A percentile compares a stretch with the other conserved stretches of the same genome.
These are phyloP conservation scores for Lochmaea capreae DNA, from an alignment of 2,888 invertebrate genomes.

Conservation along the genomic window DNA sequence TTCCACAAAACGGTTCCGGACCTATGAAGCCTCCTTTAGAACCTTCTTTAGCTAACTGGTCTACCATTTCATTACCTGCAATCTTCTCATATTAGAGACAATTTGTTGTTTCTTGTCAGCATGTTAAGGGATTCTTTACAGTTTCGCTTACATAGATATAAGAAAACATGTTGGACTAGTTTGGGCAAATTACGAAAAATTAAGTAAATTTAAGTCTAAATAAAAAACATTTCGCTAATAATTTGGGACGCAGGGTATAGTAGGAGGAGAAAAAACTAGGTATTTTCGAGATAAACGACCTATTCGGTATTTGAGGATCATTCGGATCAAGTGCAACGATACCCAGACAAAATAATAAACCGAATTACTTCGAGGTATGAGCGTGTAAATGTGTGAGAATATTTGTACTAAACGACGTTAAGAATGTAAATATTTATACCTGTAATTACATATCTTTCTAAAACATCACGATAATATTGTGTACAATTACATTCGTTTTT, in stretches of 20 bases:
- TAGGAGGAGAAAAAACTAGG: not conserved
- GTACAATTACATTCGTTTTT: not conserved
- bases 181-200: too few relatives aligned
- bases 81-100: too few relatives aligned
- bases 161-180: too few relatives aligned
- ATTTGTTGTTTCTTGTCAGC: too few relatives aligned
- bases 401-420: not conserved
- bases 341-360: conserved; percentile 7
- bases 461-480: not conserved
- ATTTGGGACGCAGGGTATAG: not conserved
- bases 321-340: not conserved
- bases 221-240: not conserved
- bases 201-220: not conserved
- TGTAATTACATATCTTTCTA: not conserved
- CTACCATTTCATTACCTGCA: too few relatives aligned
- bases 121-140: too few relatives aligned
- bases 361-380: not conserved
- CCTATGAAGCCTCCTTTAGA: too few relatives aligned
- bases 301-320: conserved; percentile 1
- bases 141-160: too few relatives aligned
- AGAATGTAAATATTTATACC: conserved; percentile 1
- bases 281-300: conserved; percentile 9
- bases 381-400: not conserved
- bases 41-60: too few relatives aligned
- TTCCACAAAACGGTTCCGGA: too few relatives aligned